Evolutionary conservation across 2,888 invertebrate species (phyloP).

Genomic region (Branchellion lobata): DNA sequence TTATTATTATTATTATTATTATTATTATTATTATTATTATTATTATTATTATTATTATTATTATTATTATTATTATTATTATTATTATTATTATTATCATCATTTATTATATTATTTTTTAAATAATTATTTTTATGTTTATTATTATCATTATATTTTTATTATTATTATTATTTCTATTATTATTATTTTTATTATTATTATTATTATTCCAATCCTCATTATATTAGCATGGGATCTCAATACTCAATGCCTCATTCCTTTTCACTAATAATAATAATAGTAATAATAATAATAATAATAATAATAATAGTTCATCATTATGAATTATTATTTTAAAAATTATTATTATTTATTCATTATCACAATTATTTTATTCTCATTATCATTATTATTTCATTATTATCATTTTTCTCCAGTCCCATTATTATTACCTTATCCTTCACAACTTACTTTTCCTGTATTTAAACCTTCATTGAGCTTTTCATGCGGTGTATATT

Average conservation of each 20-base stretch:
- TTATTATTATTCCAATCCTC: neutral
- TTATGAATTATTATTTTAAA: too few species aligned
- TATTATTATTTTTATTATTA: conserved; percentile 16
- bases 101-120: neutral
- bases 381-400: neutral
- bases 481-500: too few species aligned
- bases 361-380: too few species aligned
- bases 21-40: neutral
- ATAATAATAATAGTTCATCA: too few species aligned
- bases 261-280: too few species aligned
- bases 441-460: too few species aligned
- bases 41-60: neutral
- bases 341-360: too few species aligned
- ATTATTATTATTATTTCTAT: neutral
- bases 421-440: too few species aligned
- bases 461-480: too few species aligned
- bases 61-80: neutral
- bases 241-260: too few species aligned
- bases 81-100: neutral
- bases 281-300: too few species aligned
- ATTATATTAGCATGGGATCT: neutral
- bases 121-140: neutral
- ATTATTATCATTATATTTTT: neutral
- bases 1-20: neutral
- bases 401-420: too few species aligned